These are phyloP conservation scores for Xenopus petersii DNA, from an alignment of 2,797 vertebrate species.

Conservation along the genomic window DNA sequence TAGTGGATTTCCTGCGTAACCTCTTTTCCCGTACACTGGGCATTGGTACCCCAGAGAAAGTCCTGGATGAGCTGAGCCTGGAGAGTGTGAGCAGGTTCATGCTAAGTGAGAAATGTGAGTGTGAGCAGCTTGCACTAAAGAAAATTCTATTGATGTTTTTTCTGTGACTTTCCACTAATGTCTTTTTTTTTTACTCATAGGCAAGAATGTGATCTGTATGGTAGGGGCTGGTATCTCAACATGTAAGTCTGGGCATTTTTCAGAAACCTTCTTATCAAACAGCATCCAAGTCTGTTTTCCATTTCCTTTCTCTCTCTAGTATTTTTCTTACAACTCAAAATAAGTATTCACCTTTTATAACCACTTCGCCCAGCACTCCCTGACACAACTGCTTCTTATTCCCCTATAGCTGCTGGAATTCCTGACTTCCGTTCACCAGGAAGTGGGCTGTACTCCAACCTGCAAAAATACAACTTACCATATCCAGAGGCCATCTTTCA, in stretches of 20 bases:
- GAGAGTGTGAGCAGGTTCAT: constrained; percentile 76
- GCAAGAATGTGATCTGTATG: constrained; percentile 85
- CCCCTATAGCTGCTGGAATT: constrained; percentile 79
- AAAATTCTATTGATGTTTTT: neutral
- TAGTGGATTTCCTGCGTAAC: constrained; percentile 87
- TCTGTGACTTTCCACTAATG: constrained; percentile 25
- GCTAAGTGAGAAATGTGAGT: constrained; percentile 80
- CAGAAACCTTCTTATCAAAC: neutral
- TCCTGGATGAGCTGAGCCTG: constrained; percentile 84
- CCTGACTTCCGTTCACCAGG: constrained; percentile 88
- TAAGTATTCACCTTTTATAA: no score
- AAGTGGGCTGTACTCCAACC: constrained; percentile 84
- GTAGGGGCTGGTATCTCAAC: constrained; percentile 93
- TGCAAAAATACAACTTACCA: constrained; percentile 84
- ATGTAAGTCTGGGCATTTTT: constrained; percentile 68
- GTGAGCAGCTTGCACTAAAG: neutral
- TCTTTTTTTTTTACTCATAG: constrained; percentile 57
- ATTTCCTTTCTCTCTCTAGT: no score
- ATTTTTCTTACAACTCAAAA: no score
- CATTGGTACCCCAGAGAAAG: constrained; percentile 68
- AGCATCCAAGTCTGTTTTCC: no score
- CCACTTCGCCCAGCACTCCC: no score
- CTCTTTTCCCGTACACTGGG: constrained; percentile 80
- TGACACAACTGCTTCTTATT: neutral
- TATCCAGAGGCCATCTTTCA: constrained; percentile 92